A percentile compares a stretch with the other conserved stretches of the same genome.
These are phyloP conservation scores for Rhinichthys klamathensis DNA, from an alignment of 2,113 vertebrate genomes.

Conservation along the genomic window DNA sequence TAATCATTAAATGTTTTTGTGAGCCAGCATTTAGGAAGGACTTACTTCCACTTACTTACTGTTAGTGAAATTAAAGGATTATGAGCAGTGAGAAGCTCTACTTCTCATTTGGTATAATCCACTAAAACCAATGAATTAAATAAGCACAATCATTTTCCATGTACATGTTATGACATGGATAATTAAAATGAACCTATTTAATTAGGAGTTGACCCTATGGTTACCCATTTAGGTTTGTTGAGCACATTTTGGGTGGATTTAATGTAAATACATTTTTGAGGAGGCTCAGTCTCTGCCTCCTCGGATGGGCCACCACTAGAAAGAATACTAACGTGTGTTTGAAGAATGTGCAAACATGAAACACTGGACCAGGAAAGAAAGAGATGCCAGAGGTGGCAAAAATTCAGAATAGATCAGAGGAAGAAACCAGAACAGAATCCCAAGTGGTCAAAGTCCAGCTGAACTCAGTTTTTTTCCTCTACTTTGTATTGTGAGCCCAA, in stretches of 20 bases:
- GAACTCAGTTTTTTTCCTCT: neutral
- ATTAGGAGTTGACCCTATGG: neutral
- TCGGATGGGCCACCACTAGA: neutral
- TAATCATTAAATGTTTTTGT: neutral
- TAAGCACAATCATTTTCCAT: neutral
- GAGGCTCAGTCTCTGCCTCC: neutral
- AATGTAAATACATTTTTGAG: too few relatives aligned
- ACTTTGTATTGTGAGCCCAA: slow-evolving; percentile 21
- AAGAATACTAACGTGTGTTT: neutral
- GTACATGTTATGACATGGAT: neutral
- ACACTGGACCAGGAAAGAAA: neutral
- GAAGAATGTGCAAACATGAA: neutral
- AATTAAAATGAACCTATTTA: neutral
- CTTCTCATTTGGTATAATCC: slow-evolving; percentile 10
- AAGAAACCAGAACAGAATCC: neutral
- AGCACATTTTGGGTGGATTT: too few relatives aligned
- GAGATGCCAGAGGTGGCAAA: neutral
- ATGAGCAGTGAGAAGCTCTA: neutral
- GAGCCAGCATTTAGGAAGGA: neutral
- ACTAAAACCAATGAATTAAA: slow-evolving; percentile 12
- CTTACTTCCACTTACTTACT: neutral
- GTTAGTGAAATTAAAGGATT: slow-evolving; percentile 8
- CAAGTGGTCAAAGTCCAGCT: neutral
- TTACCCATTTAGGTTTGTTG: neutral
- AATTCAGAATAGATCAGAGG: neutral